Percentiles rank a stretch among this genome's conserved stretches.
Evolutionary conservation across 2,797 vertebrate species (phyloP).

Genomic region (Microctenopoma steveboyesi): DNA sequence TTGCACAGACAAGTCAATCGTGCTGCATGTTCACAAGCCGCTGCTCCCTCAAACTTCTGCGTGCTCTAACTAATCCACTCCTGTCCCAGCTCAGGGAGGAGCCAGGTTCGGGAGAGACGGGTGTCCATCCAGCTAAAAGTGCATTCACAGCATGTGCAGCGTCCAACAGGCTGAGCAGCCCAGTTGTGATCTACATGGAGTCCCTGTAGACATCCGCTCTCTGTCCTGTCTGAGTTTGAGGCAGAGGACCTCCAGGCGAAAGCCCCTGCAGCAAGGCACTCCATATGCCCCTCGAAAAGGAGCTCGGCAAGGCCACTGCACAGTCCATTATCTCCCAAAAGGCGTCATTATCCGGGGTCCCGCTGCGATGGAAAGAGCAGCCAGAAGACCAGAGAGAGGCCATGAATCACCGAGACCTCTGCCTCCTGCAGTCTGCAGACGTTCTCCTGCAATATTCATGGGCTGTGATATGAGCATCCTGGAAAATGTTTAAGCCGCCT

Average conservation of each 20-base stretch:
- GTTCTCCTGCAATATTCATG: slow-evolving; percentile 20
- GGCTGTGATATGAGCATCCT: slow-evolving; percentile 9
- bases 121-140: neutral
- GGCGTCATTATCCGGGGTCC: slow-evolving; percentile 61
- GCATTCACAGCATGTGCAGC: neutral
- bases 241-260: slow-evolving; percentile 37
- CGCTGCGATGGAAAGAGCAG: slow-evolving; percentile 41
- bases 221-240: slow-evolving; percentile 12
- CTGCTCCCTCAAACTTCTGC: neutral
- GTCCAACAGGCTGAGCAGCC: neutral
- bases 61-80: slow-evolving; percentile 9
- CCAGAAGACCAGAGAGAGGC: slow-evolving; percentile 27
- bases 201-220: neutral
- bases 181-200: slow-evolving; percentile 6
- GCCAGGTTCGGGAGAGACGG: neutral
- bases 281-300: slow-evolving; percentile 18
- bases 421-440: slow-evolving; percentile 16
- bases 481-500: slow-evolving; percentile 6
- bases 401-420: neutral
- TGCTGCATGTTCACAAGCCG: slow-evolving; percentile 26
- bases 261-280: slow-evolving; percentile 25
- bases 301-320: slow-evolving; percentile 28
- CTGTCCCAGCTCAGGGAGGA: neutral
- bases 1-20: slow-evolving; percentile 52
- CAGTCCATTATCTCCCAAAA: slow-evolving; percentile 60